These are phyloP conservation scores for Ochropleura leucogaster DNA, from an alignment of 2,888 invertebrate genomes.

Conservation along the genomic window DNA sequence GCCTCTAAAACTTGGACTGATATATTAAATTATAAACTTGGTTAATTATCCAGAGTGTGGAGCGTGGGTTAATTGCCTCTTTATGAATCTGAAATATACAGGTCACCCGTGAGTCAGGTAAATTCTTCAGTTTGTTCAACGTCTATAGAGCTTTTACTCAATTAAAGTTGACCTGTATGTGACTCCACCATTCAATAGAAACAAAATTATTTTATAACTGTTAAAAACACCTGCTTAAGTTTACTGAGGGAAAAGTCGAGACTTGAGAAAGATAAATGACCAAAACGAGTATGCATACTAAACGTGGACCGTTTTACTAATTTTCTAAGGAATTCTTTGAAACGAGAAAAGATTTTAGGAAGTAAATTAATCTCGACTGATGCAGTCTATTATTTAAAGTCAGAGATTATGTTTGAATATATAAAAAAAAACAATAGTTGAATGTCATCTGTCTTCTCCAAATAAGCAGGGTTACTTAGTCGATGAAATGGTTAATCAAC, in stretches of 20 bases:
- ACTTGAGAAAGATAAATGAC: conserved; percentile 47
- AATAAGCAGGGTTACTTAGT: neutral
- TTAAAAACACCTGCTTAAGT: conserved; percentile 37
- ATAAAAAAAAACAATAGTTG: conserved; percentile 33
- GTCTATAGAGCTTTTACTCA: neutral
- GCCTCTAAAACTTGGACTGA: conserved; percentile 64
- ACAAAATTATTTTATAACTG: conserved; percentile 26
- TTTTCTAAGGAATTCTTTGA: conserved; percentile 41
- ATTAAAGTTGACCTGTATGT: conserved; percentile 5
- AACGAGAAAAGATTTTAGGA: conserved; percentile 52
- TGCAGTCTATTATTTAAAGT: conserved; percentile 53
- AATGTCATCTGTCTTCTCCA: conserved; percentile 16
- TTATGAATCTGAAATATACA: neutral
- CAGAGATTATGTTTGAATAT: conserved; percentile 44
- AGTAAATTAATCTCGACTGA: conserved; percentile 55
- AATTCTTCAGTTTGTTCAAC: neutral
- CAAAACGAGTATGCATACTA: conserved; percentile 16
- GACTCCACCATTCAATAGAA: conserved; percentile 5
- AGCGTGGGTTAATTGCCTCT: conserved; percentile 1
- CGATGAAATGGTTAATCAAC: neutral
- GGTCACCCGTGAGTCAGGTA: neutral
- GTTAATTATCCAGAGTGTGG: conserved; percentile 34
- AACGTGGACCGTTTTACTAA: conserved; percentile 23
- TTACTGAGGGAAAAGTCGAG: conserved; percentile 29
- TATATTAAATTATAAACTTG: conserved; percentile 49